Conservation (phyloP, 2,797 vertebrate genomes). For the Eospalax fontanierii region DNA sequence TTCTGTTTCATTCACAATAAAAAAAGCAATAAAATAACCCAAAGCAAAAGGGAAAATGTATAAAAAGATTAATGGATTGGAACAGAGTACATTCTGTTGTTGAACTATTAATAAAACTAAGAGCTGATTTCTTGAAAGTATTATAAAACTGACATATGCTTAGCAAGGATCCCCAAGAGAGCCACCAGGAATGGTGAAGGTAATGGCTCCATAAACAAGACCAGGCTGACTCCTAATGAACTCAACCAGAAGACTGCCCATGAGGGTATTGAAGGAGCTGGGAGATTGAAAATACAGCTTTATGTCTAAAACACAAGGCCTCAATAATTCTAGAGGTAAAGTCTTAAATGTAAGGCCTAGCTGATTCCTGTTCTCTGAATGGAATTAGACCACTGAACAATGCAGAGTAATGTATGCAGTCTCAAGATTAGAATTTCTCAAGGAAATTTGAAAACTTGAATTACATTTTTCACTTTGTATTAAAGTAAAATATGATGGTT, state of each 20-base stretch:
- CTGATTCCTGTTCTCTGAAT: background rate
- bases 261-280: background rate
- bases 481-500: background rate
- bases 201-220: background rate
- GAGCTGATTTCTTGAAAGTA: background rate
- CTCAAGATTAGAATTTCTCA: background rate
- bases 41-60: background rate
- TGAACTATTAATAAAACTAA: background rate
- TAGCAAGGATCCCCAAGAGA: background rate
- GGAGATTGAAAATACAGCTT: background rate
- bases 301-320: background rate
- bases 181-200: background rate
- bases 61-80: background rate
- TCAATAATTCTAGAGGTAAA: background rate
- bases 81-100: background rate
- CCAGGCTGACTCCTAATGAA: background rate
- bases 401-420: background rate
- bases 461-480: background rate
- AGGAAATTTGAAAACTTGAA: conserved; percentile 14
- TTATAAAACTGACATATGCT: background rate
- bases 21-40: conserved; percentile 26
- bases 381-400: background rate
- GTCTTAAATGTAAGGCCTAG: background rate
- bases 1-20: background rate
- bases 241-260: background rate